These are phyloP conservation scores for Heterodera filipjevi DNA, from an alignment of 2,888 invertebrate genomes.

Conservation along the genomic window DNA sequence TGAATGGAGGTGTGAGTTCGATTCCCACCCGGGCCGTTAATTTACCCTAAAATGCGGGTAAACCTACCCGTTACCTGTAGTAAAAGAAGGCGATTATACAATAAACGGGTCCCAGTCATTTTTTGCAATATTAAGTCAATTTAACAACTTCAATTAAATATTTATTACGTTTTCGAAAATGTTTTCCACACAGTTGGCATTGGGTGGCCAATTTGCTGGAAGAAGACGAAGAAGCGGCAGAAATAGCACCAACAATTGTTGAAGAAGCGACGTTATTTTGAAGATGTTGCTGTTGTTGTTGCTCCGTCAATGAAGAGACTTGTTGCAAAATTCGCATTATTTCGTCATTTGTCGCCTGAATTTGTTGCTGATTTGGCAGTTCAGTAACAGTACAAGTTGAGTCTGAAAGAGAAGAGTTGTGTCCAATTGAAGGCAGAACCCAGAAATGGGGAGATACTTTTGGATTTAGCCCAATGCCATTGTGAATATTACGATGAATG, in stretches of 20 bases:
- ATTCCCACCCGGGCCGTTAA: too few species aligned
- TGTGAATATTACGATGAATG: too few species aligned
- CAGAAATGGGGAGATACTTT: too few species aligned
- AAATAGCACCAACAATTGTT: neutral
- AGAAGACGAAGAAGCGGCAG: neutral
- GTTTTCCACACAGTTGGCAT: slow-evolving; percentile 65
- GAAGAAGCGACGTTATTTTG: neutral
- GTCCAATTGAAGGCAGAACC: too few species aligned
- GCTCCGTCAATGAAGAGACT: neutral
- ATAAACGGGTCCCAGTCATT: too few species aligned
- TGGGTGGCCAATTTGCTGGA: slow-evolving; percentile 40
- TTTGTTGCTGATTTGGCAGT: neutral
- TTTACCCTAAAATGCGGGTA: too few species aligned
- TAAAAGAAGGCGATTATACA: too few species aligned
- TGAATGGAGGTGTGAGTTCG: too few species aligned
- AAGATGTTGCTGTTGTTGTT: neutral
- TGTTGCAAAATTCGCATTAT: slow-evolving; percentile 14
- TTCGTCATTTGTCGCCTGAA: slow-evolving; percentile 11
- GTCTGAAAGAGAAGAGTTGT: too few species aligned
- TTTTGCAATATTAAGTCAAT: neutral
- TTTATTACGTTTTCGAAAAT: slow-evolving; percentile 59
- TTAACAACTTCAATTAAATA: neutral
- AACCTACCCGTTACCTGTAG: too few species aligned
- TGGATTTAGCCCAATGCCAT: too few species aligned
- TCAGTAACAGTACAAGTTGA: neutral